Evolutionary conservation across 1,140 invertebrate species (phyloP).

Genomic region (Procambarus virginalis): DNA sequence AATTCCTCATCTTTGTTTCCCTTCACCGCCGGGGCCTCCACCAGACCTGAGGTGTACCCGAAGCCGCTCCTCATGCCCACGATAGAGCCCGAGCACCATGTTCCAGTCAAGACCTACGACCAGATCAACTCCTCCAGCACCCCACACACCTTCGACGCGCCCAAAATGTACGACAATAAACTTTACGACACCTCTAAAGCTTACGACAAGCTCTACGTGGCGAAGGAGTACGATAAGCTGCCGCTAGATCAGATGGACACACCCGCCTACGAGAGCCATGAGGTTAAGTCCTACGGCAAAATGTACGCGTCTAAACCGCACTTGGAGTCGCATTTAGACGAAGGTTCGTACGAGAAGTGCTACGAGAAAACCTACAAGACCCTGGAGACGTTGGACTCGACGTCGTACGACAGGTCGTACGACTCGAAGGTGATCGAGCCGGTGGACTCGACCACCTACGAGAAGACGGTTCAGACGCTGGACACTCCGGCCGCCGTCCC

Average conservation of each 20-base stretch:
- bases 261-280: constrained; percentile 24
- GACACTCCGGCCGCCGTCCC: constrained; percentile 13
- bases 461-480: constrained; percentile 35
- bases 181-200: constrained; percentile 41
- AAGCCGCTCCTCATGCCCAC: constrained; percentile 31
- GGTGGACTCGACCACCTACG: constrained; percentile 44
- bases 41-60: constrained; percentile 40
- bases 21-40: background rate
- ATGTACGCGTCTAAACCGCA: constrained; percentile 31
- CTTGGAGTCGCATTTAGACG: constrained; percentile 22
- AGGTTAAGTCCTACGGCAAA: constrained; percentile 46
- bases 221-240: constrained; percentile 49
- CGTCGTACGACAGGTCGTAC: constrained; percentile 50
- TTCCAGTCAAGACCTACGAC: constrained; percentile 33
- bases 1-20: too few species aligned
- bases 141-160: constrained; percentile 27
- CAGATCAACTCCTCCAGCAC: constrained; percentile 58
- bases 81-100: constrained; percentile 24
- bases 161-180: constrained; percentile 61
- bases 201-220: constrained; percentile 51
- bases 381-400: constrained; percentile 47
- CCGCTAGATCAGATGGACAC: constrained; percentile 49
- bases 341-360: constrained; percentile 43
- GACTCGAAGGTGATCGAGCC: constrained; percentile 47
- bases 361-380: constrained; percentile 60